Base-by-base conservation (phyloP, 2,888 invertebrate genomes). In the Cyclophora punctaria region DNA sequence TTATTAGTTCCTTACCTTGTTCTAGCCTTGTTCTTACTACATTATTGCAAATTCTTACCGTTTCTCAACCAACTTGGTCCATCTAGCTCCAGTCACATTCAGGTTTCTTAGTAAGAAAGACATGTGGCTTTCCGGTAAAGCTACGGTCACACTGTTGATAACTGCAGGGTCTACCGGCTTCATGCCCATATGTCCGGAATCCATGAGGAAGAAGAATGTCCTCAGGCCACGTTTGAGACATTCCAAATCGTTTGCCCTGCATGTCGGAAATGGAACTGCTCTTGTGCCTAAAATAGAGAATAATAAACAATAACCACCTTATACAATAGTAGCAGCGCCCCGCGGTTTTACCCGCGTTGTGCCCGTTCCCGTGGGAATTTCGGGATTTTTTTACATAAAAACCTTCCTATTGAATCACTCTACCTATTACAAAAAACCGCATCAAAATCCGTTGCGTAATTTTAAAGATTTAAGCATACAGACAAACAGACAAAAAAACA, bases 141-240 rank as follows among this genome's bases (percentile, higher is more conserved):
- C 59, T 1, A 87, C 64, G 2, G 77, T 67, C 1, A 87, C 71
- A 61, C 87, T 87, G 62, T 83, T 82, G 49, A 87, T 64, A 42
- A 70, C 57, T 4, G 60, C 57, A 0, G 87, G 87, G 57, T 87
- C 87, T 3, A 85, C 63, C 2, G 78, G 64, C 57, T 71, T 72
- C 87, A 87, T 87, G 34, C 81, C 84, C 35, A 79, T 63, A 57
- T 82, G 69, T 3, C 75, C 74, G 0, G 74, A 61, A 51, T 86
- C 80, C 87, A 87, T 87, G 37, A 87, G 70, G 55, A 83, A 79
- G 62, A 87, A 80, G 70, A 87, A 87, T 2, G 86, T 84, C 20
- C 87, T 67, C 5, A 87, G 54, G 2, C 84, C 81, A 2, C 83
- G 78, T 20, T 84, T 71, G 1, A 86, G 73, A 60, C 87, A 88